phyloP scores from a whole-genome alignment of 2,888 invertebrate genomes.

The Lacanobia wlatinum region DNA sequence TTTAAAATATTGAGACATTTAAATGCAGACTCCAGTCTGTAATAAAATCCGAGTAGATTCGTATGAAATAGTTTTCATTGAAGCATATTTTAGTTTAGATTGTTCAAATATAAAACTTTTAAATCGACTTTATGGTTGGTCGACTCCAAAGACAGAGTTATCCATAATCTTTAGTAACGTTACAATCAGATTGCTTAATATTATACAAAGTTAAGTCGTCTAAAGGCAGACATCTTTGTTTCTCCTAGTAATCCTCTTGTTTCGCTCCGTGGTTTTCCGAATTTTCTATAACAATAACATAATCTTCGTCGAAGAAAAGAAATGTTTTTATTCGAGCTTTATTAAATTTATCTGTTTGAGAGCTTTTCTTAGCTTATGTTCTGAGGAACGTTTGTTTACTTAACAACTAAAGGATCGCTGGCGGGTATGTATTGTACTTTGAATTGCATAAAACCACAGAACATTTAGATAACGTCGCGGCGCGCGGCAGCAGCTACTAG shows the following conservation, averaged over 20 bases:
- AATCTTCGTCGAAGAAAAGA: constrained; percentile 21
- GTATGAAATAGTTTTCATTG: background rate
- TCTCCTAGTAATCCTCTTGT: constrained; percentile 43
- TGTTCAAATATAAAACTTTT: background rate
- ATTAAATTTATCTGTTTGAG: constrained; percentile 35
- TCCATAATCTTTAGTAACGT: constrained; percentile 22
- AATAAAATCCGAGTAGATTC: background rate
- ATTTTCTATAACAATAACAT: constrained; percentile 47
- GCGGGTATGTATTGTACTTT: background rate
- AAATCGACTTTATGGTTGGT: background rate
- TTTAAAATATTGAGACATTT: background rate
- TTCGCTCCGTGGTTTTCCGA: constrained; percentile 19
- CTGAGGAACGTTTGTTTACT: constrained; percentile 20
- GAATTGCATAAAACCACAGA: constrained; percentile 1
- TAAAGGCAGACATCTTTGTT: constrained; percentile 38
- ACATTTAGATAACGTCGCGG: too few relatives aligned
- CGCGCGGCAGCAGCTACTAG: background rate
- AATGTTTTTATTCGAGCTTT: constrained; percentile 25
- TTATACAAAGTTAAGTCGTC: constrained; percentile 26
- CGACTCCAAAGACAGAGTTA: constrained; percentile 3
- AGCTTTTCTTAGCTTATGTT: constrained; percentile 28
- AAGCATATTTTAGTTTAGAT: background rate
- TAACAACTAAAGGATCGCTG: constrained; percentile 1
- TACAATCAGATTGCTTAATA: constrained; percentile 10
- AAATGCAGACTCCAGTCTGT: background rate